Conservation (phyloP, 2,888 invertebrate genomes). For the Tenthredo amoena region DNA sequence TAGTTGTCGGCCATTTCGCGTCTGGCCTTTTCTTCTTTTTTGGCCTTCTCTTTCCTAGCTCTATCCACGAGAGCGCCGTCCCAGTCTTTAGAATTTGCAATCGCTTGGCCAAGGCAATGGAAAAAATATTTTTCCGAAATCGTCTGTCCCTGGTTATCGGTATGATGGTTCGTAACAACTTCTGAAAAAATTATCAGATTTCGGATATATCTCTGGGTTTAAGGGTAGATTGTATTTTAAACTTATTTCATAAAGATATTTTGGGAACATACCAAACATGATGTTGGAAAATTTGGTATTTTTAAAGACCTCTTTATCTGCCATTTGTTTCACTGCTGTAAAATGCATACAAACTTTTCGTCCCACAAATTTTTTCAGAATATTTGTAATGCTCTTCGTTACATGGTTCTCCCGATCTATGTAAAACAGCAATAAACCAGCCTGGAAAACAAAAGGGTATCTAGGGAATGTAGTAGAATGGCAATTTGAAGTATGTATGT, state of each 20-base stretch:
- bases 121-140: slow-evolving; percentile 33
- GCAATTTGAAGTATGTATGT: slow-evolving; percentile 8
- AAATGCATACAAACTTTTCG: slow-evolving; percentile 11
- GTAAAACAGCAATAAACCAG: slow-evolving; percentile 10
- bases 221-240: neutral
- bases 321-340: slow-evolving; percentile 24
- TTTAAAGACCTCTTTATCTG: slow-evolving; percentile 15
- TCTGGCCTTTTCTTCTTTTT: slow-evolving; percentile 22
- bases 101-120: slow-evolving; percentile 11
- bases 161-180: neutral
- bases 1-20: no score
- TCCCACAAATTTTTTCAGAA: neutral
- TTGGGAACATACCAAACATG: slow-evolving; percentile 30
- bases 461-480: neutral
- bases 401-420: slow-evolving; percentile 29
- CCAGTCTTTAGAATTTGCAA: neutral
- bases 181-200: neutral
- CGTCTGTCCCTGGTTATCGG: neutral
- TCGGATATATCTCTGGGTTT: neutral
- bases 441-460: neutral
- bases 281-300: slow-evolving; percentile 3
- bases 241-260: neutral
- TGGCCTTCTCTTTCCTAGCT: slow-evolving; percentile 20
- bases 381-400: slow-evolving; percentile 18
- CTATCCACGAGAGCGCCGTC: neutral